phyloP scores from a whole-genome alignment of 2,888 invertebrate species.

The Yponomeuta malinellus region DNA sequence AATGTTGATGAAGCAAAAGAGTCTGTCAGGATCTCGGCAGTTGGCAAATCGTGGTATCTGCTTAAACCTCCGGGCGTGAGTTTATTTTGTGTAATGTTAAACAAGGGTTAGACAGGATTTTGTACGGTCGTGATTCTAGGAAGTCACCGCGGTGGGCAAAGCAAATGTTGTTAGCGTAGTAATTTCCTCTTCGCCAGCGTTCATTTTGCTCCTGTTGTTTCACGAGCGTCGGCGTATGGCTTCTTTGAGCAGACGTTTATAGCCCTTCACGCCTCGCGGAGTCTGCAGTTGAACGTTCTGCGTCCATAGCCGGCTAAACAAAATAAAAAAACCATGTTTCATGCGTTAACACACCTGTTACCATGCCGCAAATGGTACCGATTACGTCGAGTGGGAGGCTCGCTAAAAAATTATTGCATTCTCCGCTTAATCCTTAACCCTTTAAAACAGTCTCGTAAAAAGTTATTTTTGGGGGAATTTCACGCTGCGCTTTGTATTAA shows the following conservation, averaged over 20 bases:
- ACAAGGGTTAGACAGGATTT: no score
- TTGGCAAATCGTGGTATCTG: no score
- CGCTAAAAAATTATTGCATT: background rate
- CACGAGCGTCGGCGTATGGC: background rate
- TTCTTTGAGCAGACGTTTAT: background rate
- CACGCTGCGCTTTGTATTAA: background rate
- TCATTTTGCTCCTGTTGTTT: background rate
- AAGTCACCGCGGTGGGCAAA: background rate
- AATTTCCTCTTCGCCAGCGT: background rate
- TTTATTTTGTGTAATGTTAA: no score
- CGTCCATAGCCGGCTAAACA: background rate
- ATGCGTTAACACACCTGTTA: background rate
- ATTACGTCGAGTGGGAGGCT: conserved; percentile 1
- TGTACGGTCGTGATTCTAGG: background rate
- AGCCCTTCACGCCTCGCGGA: background rate
- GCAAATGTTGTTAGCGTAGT: conserved; percentile 2
- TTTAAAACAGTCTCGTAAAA: background rate
- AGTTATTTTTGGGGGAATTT: background rate
- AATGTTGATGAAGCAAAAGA: no score
- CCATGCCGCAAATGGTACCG: background rate
- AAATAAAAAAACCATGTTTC: background rate
- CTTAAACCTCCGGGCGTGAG: no score
- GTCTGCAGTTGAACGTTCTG: conserved; percentile 1
- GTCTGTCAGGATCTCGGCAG: no score
- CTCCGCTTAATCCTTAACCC: background rate